Conservation (phyloP, 2,113 vertebrate genomes). For the Gallinago paraguaiae region DNA sequence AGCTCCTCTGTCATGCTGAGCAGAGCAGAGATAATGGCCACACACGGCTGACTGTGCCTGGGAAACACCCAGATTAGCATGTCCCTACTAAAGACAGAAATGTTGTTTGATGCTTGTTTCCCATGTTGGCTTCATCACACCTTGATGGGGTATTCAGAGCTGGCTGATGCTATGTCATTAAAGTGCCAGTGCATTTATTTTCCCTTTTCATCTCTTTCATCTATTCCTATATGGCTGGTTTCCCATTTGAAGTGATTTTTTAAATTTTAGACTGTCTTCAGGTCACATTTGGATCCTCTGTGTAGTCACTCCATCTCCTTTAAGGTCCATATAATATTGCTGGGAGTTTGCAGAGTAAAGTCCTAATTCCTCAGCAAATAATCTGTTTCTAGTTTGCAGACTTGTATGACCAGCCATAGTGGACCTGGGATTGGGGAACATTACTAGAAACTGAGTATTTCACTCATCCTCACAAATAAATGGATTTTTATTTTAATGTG, state of each 20-base stretch:
- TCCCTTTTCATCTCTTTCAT: not conserved
- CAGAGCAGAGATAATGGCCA: not conserved
- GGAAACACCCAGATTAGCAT: not conserved
- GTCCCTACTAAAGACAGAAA: not conserved
- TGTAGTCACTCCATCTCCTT: not conserved
- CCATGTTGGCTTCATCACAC: accelerated
- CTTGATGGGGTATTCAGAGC: not conserved
- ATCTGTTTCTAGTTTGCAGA: not conserved
- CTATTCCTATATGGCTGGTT: not conserved
- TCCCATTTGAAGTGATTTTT: not conserved
- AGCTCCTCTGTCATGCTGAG: not conserved
- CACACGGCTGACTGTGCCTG: not conserved
- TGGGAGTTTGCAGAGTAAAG: not conserved
- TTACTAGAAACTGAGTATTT: not conserved
- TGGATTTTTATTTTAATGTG: not conserved
- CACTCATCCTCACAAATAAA: not conserved
- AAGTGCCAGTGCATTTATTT: not conserved
- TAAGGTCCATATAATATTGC: not conserved
- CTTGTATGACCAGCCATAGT: not conserved
- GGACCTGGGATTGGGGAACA: not conserved
- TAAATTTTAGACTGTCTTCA: not conserved
- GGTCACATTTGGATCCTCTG: not conserved
- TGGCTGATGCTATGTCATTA: not conserved
- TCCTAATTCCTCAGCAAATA: not conserved
- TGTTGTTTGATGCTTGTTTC: not conserved